Conservation (phyloP, 2,888 invertebrate genomes). For the Trachelus troglodyta region DNA sequence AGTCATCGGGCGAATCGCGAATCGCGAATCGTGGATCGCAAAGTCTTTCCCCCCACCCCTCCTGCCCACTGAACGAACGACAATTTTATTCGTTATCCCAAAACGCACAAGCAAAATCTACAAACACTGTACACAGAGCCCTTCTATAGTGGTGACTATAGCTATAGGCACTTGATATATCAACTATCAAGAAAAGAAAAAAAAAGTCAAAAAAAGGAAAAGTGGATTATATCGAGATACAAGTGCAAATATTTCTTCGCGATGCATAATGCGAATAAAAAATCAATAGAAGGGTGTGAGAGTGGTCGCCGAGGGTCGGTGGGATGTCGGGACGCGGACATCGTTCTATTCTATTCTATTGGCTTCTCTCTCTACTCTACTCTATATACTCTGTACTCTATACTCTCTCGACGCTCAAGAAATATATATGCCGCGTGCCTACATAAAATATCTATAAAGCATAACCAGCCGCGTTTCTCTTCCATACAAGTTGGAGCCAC, state of each 20-base stretch:
- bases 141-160: neutral
- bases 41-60: neutral
- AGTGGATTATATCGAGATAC: conserved; percentile 33
- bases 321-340: neutral
- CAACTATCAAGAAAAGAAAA: neutral
- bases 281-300: conserved; percentile 34
- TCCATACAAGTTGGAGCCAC: conserved; percentile 21
- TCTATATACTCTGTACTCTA: neutral
- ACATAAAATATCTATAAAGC: conserved; percentile 38
- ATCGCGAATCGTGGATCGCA: neutral
- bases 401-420: neutral
- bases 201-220: conserved; percentile 29
- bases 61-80: neutral
- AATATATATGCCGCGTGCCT: conserved; percentile 29
- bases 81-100: neutral
- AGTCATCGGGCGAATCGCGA: neutral
- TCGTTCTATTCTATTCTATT: neutral
- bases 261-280: conserved; percentile 32
- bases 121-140: neutral
- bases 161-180: neutral
- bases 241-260: conserved; percentile 40
- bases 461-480: conserved; percentile 23
- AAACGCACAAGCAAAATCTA: neutral
- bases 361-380: neutral
- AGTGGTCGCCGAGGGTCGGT: conserved; percentile 10